Evolutionary conservation across 23 tunicate species (phyloP), one percentile per base, ranked within the genome.

Genomic region (Trididemnum miniatum): DNA sequence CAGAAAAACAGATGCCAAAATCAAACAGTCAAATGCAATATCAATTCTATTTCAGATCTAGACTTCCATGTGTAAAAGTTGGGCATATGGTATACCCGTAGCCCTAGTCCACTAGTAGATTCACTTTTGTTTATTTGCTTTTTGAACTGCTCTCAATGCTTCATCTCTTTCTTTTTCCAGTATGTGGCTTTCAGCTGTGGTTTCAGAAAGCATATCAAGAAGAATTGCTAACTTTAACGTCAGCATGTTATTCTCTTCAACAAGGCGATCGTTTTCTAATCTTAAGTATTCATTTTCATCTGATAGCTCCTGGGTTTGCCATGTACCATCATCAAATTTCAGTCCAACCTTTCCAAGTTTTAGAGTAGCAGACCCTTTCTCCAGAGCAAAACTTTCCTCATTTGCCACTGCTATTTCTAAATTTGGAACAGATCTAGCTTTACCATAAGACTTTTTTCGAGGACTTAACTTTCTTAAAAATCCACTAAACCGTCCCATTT

Each of bases 141-240:
- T 69, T 69, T 33, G 75, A 28, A 31, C 20, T 12, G 20, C 36
- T 33, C 37, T 69, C 7, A 32, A 12, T 18, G 67, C 67, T 3
- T 62, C n/a, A 62, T 62, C 26, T 62, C 67, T 62, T 62, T 62
- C 67, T n/a, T n/a, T 62, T 24, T 62, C 67, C 4, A 62, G 26
- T 3, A 62, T 62, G n/a, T 62, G 67, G n/a, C 67, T 62, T 62
- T 62, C 67, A 62, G 67, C 67, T 62, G 67, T 62, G 67, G 67
- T 62, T 26, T 62, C 67, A 12, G 67, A 62, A 18, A 62, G 67
- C 67, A 62, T 62, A 62, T 62, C 67, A 12, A 62, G 26, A 3
- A 62, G n/a, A 20, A 62, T 62, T 3, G 26, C 26, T 12, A 62
- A 3, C n/a, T 62, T 62, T 24, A 62, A 62, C 23, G 15, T 62